These are phyloP conservation scores for Drosophila quinaria DNA, from an alignment of 2,888 invertebrate species.

Conservation along the genomic window DNA sequence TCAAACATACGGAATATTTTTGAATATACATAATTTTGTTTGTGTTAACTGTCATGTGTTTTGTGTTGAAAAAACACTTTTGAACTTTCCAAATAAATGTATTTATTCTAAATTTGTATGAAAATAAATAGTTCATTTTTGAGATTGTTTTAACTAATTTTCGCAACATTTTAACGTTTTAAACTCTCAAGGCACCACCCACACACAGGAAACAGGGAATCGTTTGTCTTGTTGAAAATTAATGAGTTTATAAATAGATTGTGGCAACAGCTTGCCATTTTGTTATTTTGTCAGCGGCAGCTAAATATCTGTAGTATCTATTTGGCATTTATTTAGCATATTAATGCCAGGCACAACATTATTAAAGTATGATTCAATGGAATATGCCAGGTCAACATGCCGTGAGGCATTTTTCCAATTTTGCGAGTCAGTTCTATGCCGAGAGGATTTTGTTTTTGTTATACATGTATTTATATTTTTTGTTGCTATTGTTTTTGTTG, in stretches of 20 bases:
- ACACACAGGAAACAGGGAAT: neutral
- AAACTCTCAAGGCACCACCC: neutral
- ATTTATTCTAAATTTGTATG: too few relatives aligned
- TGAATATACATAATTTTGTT: neutral
- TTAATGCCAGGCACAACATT: conserved; percentile 43
- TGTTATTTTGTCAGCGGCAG: conserved; percentile 15
- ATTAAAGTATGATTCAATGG: conserved; percentile 58
- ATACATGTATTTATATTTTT: neutral
- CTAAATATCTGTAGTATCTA: conserved; percentile 46
- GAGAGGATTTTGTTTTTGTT: conserved; percentile 5
- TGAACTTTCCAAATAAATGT: too few relatives aligned
- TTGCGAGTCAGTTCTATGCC: conserved; percentile 19
- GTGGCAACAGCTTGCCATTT: conserved; percentile 42
- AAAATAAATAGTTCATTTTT: conserved; percentile 1
- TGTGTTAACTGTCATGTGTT: too few relatives aligned
- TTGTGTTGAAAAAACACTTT: too few relatives aligned
- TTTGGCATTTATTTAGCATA: conserved; percentile 55
- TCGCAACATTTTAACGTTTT: neutral
- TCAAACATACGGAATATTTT: conserved; percentile 12
- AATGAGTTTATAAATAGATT: conserved; percentile 60
- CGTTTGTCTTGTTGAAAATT: conserved; percentile 31
- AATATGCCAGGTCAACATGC: conserved; percentile 33
- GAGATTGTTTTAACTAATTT: neutral
- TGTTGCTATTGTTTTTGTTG: neutral
- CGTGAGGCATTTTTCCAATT: conserved; percentile 25